These are phyloP conservation scores for Trichogramma evanescens DNA, from an alignment of 2,888 invertebrate species.

Conservation along the genomic window DNA sequence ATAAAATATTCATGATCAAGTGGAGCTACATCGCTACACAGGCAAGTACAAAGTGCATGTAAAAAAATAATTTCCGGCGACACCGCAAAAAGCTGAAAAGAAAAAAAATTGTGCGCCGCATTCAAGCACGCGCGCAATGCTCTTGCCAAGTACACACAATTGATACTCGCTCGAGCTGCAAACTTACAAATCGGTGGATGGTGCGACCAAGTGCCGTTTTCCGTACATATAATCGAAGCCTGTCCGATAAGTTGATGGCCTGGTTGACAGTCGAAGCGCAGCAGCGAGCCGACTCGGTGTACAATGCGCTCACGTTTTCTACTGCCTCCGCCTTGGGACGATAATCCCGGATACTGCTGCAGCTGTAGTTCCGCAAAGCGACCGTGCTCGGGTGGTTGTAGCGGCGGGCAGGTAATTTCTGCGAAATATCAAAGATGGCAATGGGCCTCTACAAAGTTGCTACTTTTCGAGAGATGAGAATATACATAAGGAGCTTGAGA, in stretches of 20 bases:
- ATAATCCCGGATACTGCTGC: constrained; percentile 27
- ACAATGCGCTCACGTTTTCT: constrained; percentile 53
- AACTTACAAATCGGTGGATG: constrained; percentile 73
- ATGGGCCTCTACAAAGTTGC: too few relatives aligned
- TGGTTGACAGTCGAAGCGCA: constrained; percentile 69
- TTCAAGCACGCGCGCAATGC: too few relatives aligned
- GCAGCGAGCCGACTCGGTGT: constrained; percentile 72
- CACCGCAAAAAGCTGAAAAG: too few relatives aligned
- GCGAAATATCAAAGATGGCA: constrained; percentile 25
- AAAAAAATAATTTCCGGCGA: too few relatives aligned
- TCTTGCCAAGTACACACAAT: too few relatives aligned
- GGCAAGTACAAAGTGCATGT: too few relatives aligned
- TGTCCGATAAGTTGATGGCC: constrained; percentile 68
- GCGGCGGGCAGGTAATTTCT: constrained; percentile 79
- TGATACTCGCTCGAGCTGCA: neutral
- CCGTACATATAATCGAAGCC: constrained; percentile 77
- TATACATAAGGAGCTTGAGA: too few relatives aligned
- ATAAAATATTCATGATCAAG: too few relatives aligned
- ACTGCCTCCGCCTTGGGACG: constrained; percentile 23
- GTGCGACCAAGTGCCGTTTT: constrained; percentile 83
- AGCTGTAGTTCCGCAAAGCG: constrained; percentile 51
- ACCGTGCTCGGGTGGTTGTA: constrained; percentile 66
- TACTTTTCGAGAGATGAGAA: too few relatives aligned
- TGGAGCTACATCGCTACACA: too few relatives aligned
- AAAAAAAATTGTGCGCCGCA: too few relatives aligned